phyloP scores from a whole-genome alignment of 2,113 vertebrate genomes.

The Perca flavescens region DNA sequence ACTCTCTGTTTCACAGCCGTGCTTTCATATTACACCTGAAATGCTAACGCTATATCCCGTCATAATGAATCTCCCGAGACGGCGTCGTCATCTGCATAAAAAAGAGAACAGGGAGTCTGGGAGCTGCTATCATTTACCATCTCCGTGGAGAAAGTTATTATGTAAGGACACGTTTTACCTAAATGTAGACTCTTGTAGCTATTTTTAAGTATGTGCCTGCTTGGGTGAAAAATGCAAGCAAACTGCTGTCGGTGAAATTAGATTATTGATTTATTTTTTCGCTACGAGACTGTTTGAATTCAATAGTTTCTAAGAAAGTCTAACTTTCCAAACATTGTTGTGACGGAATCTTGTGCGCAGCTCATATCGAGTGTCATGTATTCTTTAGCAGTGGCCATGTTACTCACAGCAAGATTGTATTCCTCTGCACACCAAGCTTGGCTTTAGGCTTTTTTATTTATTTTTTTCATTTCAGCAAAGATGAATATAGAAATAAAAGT shows the following conservation, averaged over 20 bases:
- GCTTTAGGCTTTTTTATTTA: slow-evolving; percentile 2
- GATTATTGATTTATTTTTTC: slow-evolving; percentile 36
- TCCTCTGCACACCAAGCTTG: slow-evolving; percentile 11
- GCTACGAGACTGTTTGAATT: not conserved
- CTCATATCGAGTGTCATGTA: slow-evolving; percentile 18
- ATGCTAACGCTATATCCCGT: slow-evolving; percentile 10
- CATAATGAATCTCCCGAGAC: slow-evolving; percentile 29
- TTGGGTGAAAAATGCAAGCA: slow-evolving; percentile 26
- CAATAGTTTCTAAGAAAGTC: slow-evolving; percentile 11
- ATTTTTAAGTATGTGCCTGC: slow-evolving; percentile 35
- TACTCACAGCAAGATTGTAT: slow-evolving; percentile 12
- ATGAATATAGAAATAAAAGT: slow-evolving; percentile 23
- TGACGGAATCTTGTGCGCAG: not conserved
- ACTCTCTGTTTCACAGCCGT: not conserved
- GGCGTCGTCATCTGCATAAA: slow-evolving; percentile 46
- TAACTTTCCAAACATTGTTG: not conserved
- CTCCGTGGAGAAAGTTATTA: slow-evolving; percentile 29
- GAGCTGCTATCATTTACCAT: slow-evolving; percentile 26
- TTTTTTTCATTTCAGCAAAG: not conserved
- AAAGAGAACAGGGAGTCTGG: slow-evolving; percentile 19
- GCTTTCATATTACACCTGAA: slow-evolving; percentile 17
- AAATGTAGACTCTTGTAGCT: slow-evolving; percentile 22
- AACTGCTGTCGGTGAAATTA: slow-evolving; percentile 17
- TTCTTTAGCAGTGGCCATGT: not conserved
- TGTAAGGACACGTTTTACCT: slow-evolving; percentile 43